These are phyloP conservation scores for Gymnarchus niloticus DNA, from an alignment of 2,113 vertebrate genomes.

Conservation along the genomic window DNA sequence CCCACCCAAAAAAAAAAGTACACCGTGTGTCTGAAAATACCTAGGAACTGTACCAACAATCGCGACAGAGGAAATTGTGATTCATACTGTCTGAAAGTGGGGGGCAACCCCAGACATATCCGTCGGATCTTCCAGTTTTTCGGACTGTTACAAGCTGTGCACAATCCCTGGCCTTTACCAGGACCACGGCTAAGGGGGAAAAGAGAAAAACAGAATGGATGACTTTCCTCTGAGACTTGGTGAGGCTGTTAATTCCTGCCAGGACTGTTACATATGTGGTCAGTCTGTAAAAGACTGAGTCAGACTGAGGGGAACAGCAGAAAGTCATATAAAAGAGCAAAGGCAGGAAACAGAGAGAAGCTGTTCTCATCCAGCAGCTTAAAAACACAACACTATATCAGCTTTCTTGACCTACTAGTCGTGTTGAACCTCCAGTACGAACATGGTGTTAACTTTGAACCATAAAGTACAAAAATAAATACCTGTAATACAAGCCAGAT, in stretches of 20 bases:
- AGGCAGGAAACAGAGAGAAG: slow-evolving; percentile 51
- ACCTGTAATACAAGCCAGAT: not conserved
- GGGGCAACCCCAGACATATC: not conserved
- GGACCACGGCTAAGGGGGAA: not conserved
- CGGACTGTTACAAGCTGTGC: not conserved
- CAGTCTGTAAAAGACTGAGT: too few relatives aligned
- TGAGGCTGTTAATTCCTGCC: not conserved
- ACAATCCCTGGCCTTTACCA: not conserved
- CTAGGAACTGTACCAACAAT: not conserved
- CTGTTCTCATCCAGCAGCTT: slow-evolving; percentile 61
- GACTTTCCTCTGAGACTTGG: not conserved
- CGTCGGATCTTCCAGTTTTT: not conserved
- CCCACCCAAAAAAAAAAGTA: too few relatives aligned
- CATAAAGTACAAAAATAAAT: not conserved
- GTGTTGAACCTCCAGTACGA: not conserved
- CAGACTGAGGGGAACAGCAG: slow-evolving; percentile 42
- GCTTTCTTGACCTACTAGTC: slow-evolving; percentile 32
- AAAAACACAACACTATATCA: slow-evolving; percentile 67
- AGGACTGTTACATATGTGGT: not conserved
- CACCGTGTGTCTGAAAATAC: not conserved
- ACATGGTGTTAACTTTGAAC: not conserved
- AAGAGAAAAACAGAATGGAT: not conserved
- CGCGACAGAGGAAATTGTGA: not conserved
- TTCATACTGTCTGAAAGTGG: not conserved
- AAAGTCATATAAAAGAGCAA: not conserved